Percentiles rank a stretch among this genome's conserved stretches.
Conservation (phyloP, 1,140 invertebrate species). For the Araneus ventricosus region DNA sequence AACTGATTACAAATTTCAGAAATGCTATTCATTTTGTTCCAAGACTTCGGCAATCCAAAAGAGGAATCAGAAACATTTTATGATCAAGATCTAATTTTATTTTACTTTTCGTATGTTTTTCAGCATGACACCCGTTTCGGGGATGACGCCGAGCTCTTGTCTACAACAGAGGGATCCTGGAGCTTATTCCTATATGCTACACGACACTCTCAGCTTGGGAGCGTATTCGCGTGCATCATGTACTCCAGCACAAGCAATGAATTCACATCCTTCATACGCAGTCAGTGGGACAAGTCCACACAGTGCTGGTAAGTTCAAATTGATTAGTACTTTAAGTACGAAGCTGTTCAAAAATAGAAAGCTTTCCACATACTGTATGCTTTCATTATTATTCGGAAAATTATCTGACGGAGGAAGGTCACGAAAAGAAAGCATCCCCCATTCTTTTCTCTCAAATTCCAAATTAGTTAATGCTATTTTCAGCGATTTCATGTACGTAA, state of each 20-base stretch:
- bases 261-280: conserved; percentile 74
- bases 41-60: too few species aligned
- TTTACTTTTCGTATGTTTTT: conserved; percentile 80
- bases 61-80: neutral
- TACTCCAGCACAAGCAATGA: conserved; percentile 82
- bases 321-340: neutral
- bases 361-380: too few species aligned
- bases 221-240: conserved; percentile 85
- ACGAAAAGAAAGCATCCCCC: too few species aligned
- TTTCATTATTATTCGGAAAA: too few species aligned
- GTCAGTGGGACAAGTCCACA: conserved; percentile 71
- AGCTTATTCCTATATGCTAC: conserved; percentile 94
- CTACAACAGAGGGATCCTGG: conserved; percentile 90
- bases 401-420: too few species aligned
- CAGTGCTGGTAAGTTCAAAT: conserved; percentile 73
- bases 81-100: too few species aligned
- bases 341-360: too few species aligned
- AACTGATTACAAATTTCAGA: neutral
- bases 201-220: conserved; percentile 89
- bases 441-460: too few species aligned
- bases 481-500: too few species aligned
- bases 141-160: conserved; percentile 86
- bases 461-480: too few species aligned
- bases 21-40: neutral
- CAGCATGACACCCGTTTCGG: conserved; percentile 88